Conservation (phyloP, 2,113 vertebrate species). For the Lichenostomus cassidix region DNA sequence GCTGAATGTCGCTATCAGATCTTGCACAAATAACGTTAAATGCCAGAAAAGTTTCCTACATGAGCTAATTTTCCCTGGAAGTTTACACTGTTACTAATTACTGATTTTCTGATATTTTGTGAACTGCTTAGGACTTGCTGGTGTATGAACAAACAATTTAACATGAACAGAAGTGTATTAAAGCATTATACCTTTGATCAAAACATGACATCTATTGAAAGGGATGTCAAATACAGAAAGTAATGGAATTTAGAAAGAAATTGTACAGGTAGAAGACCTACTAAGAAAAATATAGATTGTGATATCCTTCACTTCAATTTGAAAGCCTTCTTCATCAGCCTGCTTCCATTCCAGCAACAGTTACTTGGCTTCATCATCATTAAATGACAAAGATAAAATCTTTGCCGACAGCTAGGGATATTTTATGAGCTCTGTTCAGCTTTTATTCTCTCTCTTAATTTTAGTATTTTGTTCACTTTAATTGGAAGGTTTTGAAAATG, state of each 20-base stretch:
- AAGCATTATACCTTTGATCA: not conserved
- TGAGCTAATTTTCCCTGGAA: not conserved
- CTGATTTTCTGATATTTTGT: not conserved
- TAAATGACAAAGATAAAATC: constrained; percentile 15
- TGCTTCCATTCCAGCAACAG: constrained; percentile 24
- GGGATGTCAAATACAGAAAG: not conserved
- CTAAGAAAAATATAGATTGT: not conserved
- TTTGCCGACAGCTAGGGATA: not conserved
- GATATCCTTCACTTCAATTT: not conserved
- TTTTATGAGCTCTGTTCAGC: not conserved
- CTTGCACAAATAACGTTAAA: not conserved
- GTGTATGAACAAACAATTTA: not conserved
- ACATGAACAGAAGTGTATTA: not conserved
- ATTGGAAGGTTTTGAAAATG: not conserved
- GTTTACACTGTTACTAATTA: not conserved
- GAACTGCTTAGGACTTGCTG: not conserved
- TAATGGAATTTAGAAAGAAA: not conserved
- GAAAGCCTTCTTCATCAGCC: constrained; percentile 10
- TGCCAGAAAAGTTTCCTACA: not conserved
- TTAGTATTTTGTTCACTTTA: not conserved
- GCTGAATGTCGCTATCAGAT: not conserved
- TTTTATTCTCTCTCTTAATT: constrained; percentile 7
- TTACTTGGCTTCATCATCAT: constrained; percentile 12
- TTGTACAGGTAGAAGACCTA: not conserved
- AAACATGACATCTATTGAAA: not conserved